Percentiles rank a stretch among this genome's conserved stretches.
Evolutionary conservation across 1,140 invertebrate genomes (phyloP).

Genomic region (Helicoverpa zea): DNA sequence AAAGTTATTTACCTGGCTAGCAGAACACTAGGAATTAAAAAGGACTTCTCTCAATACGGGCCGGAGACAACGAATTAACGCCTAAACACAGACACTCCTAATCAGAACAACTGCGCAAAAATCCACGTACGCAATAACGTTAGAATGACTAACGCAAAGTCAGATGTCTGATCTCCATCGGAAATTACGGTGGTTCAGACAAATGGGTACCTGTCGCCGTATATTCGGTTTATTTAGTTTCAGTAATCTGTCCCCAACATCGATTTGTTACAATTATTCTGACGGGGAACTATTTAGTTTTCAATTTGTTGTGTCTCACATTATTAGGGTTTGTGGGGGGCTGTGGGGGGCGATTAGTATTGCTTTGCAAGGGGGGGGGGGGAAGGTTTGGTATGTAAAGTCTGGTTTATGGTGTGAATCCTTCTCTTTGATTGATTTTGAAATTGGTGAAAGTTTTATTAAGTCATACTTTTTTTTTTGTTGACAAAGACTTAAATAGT

Average conservation of each 20-base stretch:
- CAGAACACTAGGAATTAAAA: too few species aligned
- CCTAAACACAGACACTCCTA: background rate
- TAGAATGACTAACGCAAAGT: background rate
- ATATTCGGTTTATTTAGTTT: slow-evolving; percentile 14
- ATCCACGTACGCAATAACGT: slow-evolving; percentile 12
- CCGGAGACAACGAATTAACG: too few species aligned
- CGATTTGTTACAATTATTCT: slow-evolving; percentile 46
- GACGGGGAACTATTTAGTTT: slow-evolving; percentile 39
- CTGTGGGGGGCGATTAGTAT: background rate
- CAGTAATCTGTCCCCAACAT: background rate
- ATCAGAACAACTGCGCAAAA: too few species aligned
- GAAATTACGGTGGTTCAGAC: slow-evolving; percentile 22
- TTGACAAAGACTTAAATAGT: too few species aligned
- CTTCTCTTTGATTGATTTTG: too few species aligned
- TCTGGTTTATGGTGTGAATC: background rate
- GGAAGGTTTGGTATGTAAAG: background rate
- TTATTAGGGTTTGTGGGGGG: slow-evolving; percentile 15
- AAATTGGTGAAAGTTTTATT: background rate
- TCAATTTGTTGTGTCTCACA: slow-evolving; percentile 24
- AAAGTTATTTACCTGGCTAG: too few species aligned
- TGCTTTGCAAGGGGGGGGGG: background rate
- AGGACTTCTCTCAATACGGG: too few species aligned
- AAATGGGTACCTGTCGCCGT: slow-evolving; percentile 12
- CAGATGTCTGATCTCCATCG: background rate
- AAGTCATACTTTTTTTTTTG: too few species aligned